Evolutionary conservation across 2,888 invertebrate species (phyloP).

Genomic region (Ichneumoninae sp.): DNA sequence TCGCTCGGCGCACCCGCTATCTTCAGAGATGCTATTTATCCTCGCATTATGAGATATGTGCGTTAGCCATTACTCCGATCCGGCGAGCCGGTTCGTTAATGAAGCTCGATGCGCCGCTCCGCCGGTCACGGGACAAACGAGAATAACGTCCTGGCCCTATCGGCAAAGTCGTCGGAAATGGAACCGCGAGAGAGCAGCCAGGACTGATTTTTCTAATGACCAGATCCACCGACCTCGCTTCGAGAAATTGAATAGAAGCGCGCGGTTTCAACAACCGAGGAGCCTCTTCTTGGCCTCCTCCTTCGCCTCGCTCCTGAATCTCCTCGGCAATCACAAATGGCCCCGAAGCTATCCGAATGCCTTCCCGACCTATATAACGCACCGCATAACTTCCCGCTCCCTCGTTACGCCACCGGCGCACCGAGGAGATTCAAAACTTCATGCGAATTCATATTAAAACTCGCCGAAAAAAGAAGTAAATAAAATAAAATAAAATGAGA

Average conservation of each 20-base stretch:
- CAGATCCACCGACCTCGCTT: background rate
- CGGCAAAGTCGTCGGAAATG: too few species aligned
- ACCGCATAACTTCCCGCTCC: background rate
- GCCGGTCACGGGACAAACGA: background rate
- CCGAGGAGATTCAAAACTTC: background rate
- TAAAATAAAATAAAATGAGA: background rate
- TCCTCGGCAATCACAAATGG: constrained; percentile 27
- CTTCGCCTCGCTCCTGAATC: constrained; percentile 10
- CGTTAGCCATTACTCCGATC: constrained; percentile 11
- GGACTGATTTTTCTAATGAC: background rate
- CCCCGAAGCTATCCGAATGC: constrained; percentile 18
- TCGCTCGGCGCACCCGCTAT: background rate
- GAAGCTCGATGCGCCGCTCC: constrained; percentile 29
- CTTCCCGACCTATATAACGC: background rate
- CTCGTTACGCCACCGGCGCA: too few species aligned
- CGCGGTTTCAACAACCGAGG: background rate
- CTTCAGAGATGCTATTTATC: background rate
- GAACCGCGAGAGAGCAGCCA: background rate
- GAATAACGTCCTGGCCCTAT: background rate
- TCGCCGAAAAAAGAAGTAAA: background rate
- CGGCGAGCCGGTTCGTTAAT: constrained; percentile 2
- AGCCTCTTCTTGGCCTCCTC: background rate
- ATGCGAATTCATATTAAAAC: background rate
- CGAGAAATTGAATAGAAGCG: background rate
- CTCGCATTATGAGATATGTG: background rate